phyloP scores from a whole-genome alignment of 2,888 invertebrate species.

The Amphipyra tragopoginis region DNA sequence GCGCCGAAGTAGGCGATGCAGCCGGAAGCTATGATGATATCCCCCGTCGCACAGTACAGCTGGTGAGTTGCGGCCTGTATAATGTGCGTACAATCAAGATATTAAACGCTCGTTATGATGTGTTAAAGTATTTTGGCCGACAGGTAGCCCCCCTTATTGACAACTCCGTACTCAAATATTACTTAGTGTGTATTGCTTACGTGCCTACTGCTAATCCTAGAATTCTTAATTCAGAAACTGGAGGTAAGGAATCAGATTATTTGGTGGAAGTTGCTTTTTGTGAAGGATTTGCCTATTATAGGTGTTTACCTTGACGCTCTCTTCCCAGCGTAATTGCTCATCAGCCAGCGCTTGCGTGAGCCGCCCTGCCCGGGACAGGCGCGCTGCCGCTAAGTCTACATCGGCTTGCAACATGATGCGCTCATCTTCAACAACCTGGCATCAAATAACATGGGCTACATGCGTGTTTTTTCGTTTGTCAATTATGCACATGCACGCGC shows the following conservation, averaged over 20 bases:
- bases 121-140: no score
- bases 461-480: no score
- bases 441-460: neutral
- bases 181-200: no score
- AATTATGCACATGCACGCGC: no score
- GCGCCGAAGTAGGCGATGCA: conserved; percentile 98
- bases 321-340: conserved; percentile 96
- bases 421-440: conserved; percentile 91
- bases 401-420: conserved; percentile 94
- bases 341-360: conserved; percentile 96
- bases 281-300: no score
- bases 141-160: no score
- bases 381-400: conserved; percentile 94
- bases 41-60: conserved; percentile 94
- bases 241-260: no score
- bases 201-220: no score
- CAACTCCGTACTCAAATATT: no score
- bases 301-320: conserved; percentile 89
- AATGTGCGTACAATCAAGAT: neutral
- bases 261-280: no score
- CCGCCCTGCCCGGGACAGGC: conserved; percentile 95
- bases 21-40: conserved; percentile 96
- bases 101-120: no score
- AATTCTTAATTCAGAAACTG: no score
- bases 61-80: conserved; percentile 91